phyloP scores from a whole-genome alignment of 1,140 invertebrate species.

The Vollenhovia emeryi region DNA sequence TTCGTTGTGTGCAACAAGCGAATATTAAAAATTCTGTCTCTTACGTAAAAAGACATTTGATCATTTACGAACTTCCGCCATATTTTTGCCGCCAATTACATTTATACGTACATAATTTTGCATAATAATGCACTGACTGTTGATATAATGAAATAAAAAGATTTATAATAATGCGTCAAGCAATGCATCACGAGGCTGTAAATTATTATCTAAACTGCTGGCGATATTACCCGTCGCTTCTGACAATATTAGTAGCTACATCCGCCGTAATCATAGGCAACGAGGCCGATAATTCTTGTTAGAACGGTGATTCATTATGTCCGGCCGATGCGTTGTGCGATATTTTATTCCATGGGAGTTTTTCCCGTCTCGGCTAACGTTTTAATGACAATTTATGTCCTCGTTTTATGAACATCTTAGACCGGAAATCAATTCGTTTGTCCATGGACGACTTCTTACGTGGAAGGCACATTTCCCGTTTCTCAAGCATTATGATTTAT shows the following conservation, averaged over 20 bases:
- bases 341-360: constrained; percentile 35
- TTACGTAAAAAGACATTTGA: background rate
- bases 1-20: background rate
- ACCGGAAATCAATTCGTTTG: constrained; percentile 64
- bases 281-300: constrained; percentile 42
- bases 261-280: constrained; percentile 30
- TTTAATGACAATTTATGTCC: constrained; percentile 60
- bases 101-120: background rate
- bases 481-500: constrained; percentile 54
- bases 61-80: background rate
- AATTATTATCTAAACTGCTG: constrained; percentile 58
- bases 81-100: no score
- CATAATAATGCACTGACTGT: constrained; percentile 47
- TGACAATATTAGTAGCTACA: constrained; percentile 25
- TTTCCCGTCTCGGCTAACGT: constrained; percentile 27
- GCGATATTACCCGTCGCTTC: constrained; percentile 37
- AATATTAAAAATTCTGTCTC: background rate
- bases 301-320: constrained; percentile 54
- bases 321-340: constrained; percentile 11
- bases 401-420: constrained; percentile 28
- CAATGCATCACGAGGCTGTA: constrained; percentile 46
- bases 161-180: constrained; percentile 53
- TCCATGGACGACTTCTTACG: constrained; percentile 48
- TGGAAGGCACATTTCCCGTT: constrained; percentile 65
- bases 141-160: constrained; percentile 15